phyloP scores from a whole-genome alignment of 2,888 invertebrate genomes.

The Drosophila nr. perissopoda region DNA sequence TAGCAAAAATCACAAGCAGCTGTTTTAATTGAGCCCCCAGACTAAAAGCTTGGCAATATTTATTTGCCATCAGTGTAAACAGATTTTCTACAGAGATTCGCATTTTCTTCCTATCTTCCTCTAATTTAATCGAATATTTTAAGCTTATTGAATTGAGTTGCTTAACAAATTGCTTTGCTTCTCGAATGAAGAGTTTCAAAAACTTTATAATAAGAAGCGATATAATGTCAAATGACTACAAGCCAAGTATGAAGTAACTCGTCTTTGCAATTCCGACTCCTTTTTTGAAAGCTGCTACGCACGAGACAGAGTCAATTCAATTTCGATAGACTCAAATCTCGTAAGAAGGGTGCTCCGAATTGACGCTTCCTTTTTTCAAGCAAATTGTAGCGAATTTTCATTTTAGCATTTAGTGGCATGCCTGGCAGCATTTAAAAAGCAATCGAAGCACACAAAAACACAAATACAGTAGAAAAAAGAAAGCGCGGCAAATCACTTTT shows the following conservation, averaged over 20 bases:
- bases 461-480: constrained; percentile 19
- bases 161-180: not conserved
- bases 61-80: constrained; percentile 17
- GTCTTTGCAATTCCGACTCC: not conserved
- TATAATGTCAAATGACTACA: not conserved
- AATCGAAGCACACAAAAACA: constrained; percentile 38
- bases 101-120: not conserved
- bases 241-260: constrained; percentile 4
- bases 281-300: constrained; percentile 11
- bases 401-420: constrained; percentile 61
- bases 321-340: constrained; percentile 21
- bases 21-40: constrained; percentile 50
- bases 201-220: not conserved
- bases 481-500: constrained; percentile 75
- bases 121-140: not conserved
- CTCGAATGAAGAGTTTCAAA: not conserved
- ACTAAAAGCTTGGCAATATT: constrained; percentile 3
- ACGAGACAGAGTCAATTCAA: constrained; percentile 38
- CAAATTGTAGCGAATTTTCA: constrained; percentile 55
- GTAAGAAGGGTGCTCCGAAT: constrained; percentile 14
- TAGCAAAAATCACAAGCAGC: constrained; percentile 41
- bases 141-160: not conserved
- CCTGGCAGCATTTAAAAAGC: constrained; percentile 62
- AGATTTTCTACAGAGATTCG: not conserved
- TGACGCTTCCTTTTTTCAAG: constrained; percentile 14